phyloP scores from a whole-genome alignment of 2,113 vertebrate genomes.

The Limanda limanda region DNA sequence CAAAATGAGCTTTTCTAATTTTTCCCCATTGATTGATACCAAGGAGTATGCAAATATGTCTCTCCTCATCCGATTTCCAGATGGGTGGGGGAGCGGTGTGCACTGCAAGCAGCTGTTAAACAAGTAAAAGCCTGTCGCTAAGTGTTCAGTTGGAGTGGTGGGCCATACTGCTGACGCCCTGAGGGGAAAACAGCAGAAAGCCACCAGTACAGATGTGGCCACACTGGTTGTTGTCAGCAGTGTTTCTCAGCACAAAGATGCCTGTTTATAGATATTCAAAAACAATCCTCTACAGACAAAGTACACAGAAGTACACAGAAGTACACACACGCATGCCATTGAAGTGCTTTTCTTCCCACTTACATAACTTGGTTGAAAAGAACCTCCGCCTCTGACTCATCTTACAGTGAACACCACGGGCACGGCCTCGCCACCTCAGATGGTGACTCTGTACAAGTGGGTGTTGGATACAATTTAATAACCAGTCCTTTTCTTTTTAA shows the following conservation, averaged over 20 bases:
- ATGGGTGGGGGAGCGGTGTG: neutral
- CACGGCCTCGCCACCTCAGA: neutral
- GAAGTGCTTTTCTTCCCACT: neutral
- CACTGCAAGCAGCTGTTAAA: conserved; percentile 17
- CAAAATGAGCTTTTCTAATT: neutral
- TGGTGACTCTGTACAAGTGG: conserved; percentile 8
- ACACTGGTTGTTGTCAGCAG: conserved; percentile 54
- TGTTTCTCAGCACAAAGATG: conserved; percentile 11
- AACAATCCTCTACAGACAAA: neutral
- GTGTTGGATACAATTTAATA: conserved; percentile 17
- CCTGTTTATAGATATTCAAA: neutral
- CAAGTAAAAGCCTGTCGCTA: conserved; percentile 35
- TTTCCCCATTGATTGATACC: neutral
- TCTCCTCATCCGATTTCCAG: neutral
- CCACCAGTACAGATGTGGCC: conserved; percentile 54
- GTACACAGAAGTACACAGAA: neutral
- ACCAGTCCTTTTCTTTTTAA: conserved; percentile 5
- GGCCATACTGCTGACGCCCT: conserved; percentile 18
- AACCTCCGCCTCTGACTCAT: conserved; percentile 43
- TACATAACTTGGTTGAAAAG: conserved; percentile 29
- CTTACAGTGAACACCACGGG: conserved; percentile 9
- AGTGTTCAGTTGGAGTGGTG: neutral
- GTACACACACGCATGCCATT: conserved; percentile 6
- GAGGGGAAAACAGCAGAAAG: neutral
- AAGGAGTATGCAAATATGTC: neutral